These are phyloP conservation scores for Fratercula arctica DNA, from an alignment of 2,797 vertebrate genomes.

Conservation along the genomic window DNA sequence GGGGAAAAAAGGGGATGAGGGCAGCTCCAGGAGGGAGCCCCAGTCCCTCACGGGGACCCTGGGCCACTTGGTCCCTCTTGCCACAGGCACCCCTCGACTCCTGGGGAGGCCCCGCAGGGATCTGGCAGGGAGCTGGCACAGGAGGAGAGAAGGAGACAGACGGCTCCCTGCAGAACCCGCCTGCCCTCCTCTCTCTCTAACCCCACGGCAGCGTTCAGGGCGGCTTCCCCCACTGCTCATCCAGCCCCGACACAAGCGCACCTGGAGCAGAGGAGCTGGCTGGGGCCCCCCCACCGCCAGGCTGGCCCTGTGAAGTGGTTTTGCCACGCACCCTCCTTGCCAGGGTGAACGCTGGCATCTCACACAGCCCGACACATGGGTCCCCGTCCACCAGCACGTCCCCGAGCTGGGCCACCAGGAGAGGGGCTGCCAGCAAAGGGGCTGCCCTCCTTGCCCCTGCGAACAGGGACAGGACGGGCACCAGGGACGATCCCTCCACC, in stretches of 20 bases:
- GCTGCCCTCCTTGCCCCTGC: neutral
- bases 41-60: neutral
- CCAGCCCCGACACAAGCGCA: neutral
- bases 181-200: neutral
- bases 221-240: neutral
- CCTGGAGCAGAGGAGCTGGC: neutral
- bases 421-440: neutral
- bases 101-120: neutral
- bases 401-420: accelerated
- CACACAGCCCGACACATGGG: neutral
- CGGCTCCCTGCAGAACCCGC: neutral
- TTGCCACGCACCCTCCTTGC: neutral
- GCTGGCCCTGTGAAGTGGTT: neutral
- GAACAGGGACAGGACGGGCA: accelerated
- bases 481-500: neutral
- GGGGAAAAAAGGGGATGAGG: neutral
- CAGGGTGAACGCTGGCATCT: neutral
- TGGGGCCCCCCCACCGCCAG: accelerated
- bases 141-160: neutral
- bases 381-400: accelerated
- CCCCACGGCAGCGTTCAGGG: neutral
- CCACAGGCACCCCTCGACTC: neutral
- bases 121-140: neutral
- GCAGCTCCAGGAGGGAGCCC: neutral
- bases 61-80: neutral